Evolutionary conservation across 2,888 invertebrate species (phyloP).

Genomic region (Phalera bucephala): DNA sequence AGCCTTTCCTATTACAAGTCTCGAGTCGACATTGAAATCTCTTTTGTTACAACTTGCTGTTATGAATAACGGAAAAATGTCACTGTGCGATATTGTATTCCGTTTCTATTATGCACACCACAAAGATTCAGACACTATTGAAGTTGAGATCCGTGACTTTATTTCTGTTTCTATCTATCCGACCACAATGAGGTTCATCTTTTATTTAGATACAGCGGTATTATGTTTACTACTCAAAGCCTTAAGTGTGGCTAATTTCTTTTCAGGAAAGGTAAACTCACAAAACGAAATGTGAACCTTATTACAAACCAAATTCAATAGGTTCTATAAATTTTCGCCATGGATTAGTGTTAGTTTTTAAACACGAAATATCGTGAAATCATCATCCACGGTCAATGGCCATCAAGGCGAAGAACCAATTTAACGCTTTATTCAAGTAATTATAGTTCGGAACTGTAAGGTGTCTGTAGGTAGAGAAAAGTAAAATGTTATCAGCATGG

Average conservation of each 20-base stretch:
- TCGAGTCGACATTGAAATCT: neutral
- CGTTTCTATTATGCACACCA: slow-evolving; percentile 23
- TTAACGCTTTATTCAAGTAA: slow-evolving; percentile 1
- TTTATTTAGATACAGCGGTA: slow-evolving; percentile 19
- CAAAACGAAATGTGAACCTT: slow-evolving; percentile 1
- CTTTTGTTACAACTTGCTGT: slow-evolving; percentile 2
- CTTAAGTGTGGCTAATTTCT: slow-evolving; percentile 31
- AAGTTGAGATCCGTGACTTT: slow-evolving; percentile 41
- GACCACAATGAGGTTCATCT: slow-evolving; percentile 15
- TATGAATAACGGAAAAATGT: slow-evolving; percentile 22
- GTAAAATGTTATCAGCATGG: no score
- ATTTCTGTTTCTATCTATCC: slow-evolving; percentile 29
- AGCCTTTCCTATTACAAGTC: neutral
- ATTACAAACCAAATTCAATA: slow-evolving; percentile 6
- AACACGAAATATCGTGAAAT: neutral
- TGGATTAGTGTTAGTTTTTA: neutral
- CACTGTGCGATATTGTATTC: slow-evolving; percentile 28
- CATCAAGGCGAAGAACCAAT: neutral
- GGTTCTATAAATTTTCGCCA: neutral
- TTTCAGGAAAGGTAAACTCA: slow-evolving; percentile 16
- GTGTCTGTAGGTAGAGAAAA: no score
- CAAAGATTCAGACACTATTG: slow-evolving; percentile 23
- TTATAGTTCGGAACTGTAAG: no score
- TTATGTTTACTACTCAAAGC: slow-evolving; percentile 20
- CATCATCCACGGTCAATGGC: neutral